Evolutionary conservation across 1,140 invertebrate genomes (phyloP), one percentile per base, ranked within the genome.

Genomic region (Calephelis nemesis): DNA sequence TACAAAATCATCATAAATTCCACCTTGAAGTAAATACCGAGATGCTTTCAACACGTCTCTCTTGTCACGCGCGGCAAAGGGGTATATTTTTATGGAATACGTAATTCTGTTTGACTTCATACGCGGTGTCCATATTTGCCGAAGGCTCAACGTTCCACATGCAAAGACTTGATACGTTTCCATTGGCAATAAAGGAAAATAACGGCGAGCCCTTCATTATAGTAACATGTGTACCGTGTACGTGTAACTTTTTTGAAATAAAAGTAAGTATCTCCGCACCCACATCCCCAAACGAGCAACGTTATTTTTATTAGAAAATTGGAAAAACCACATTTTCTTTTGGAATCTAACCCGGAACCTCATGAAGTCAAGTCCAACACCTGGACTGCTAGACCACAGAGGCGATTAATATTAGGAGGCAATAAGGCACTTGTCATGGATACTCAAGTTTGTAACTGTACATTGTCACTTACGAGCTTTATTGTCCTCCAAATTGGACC

Each of bases 81-180:
- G 88, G 83, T 88, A 89, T 88, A 89, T 91, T 91, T 90, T 91
- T 91, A 91, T 91, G 87, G 85, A 91, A 91, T 91, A 91, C 85
- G 83, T 91, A 91, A 91, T 91, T 91, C 72, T 91, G 81, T 91
- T 91, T 91, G 87, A 89, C 87, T 91, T 91, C 88, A 91, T 91
- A 91, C 85, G 85, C 88, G 85, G 81, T 87, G 88, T 87, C 85
- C 88, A 89, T 91, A 91, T 91, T 91, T 91, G 85, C 85, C 84
- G 85, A 91, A 89, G 87, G 84, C 88, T 91, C 72, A 64, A 87
- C 85, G 84, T 84, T 83, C 80, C 86, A 87, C 87, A 91, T 91
- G 87, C 86, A 90, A 89, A 91, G 85, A 82, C 71, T 40, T 30
- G 63, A 65, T 39, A 11, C 42, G 78, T 83, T 65, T 84, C 73